Base-by-base conservation (phyloP, 2,888 invertebrate genomes). In the Chelonus formosanus region DNA sequence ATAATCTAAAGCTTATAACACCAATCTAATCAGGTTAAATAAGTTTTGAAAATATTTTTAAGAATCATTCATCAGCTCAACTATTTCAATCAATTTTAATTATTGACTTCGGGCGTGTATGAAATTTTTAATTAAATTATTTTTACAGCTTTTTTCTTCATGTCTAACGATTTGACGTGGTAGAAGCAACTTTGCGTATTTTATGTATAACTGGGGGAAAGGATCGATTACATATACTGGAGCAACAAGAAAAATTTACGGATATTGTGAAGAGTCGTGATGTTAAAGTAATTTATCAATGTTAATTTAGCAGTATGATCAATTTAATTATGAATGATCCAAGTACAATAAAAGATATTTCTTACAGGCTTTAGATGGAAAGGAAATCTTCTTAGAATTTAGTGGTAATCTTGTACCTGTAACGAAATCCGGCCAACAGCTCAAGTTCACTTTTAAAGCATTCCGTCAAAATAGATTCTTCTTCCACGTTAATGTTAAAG, bases 141-240 rank as follows among this genome's bases (percentile, higher is more conserved):
- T 56, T 65, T 70, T 74, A 2, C 74, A 87, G 87, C 79, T 97
- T 99, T 85, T 97, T 98, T 44, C 94, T 99, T 65, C 95, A 98
- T 80, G 96, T 97, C 36, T 98, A 98, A 85, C 89, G 97, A 54
- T 90, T 95, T 68, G 96, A 97, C 79, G 86, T 90, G 8, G 86
- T 92, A 0, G 97, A 97, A 82, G 95, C 96, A 0, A 89, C 96
- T 36, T 86, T 98, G 40, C 89, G 97, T 6, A 95, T 98, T 67
- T 94, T 99, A 84, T 98, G 98, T 85, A 98, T 99, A 93, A 99
- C 98, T 0, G 99, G 99, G 83, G 95, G 99, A 85, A 96, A 95
- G 81, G 97, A 98, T 76, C 98, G 98, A 81, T 76, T 83, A 67
- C 98, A 98, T 84, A 98, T 98, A 0, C 86, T 99, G 45, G 93